Percentiles rank a stretch among this genome's conserved stretches.
Evolutionary conservation across 2,113 vertebrate genomes (phyloP).

Genomic region (Aphelocoma coerulescens): DNA sequence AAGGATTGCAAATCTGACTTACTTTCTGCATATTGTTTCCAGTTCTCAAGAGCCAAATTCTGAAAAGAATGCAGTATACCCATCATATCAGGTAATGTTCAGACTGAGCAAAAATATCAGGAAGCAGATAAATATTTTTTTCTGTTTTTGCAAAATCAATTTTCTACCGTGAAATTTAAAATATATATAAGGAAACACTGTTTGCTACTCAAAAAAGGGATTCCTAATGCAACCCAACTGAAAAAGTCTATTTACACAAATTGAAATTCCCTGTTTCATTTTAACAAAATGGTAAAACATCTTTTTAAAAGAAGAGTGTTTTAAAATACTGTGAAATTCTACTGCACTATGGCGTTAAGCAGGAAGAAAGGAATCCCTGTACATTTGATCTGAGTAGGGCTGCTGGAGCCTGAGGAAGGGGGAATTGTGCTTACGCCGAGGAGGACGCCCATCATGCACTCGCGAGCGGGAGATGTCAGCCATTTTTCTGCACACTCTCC

Average conservation of each 20-base stretch:
- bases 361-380: background rate
- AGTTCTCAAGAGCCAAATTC: background rate
- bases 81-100: background rate
- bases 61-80: background rate
- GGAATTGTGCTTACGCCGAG: conserved; percentile 35
- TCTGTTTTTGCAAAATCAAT: background rate
- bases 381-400: background rate
- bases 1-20: background rate
- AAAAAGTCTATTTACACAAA: background rate
- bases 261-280: background rate
- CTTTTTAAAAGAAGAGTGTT: background rate
- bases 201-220: background rate
- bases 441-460: conserved; percentile 15
- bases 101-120: background rate
- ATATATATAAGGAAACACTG: background rate
- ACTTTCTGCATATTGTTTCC: background rate
- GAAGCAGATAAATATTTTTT: background rate
- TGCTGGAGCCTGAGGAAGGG: background rate
- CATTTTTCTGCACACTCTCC: conserved; percentile 44
- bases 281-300: background rate
- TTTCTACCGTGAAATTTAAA: background rate
- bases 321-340: background rate
- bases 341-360: background rate
- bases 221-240: background rate
- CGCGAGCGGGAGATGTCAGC: conserved; percentile 34